Evolutionary conservation across 2,797 vertebrate genomes (phyloP), one percentile per base, ranked within the genome.

Genomic region (Syncerus caffer): DNA sequence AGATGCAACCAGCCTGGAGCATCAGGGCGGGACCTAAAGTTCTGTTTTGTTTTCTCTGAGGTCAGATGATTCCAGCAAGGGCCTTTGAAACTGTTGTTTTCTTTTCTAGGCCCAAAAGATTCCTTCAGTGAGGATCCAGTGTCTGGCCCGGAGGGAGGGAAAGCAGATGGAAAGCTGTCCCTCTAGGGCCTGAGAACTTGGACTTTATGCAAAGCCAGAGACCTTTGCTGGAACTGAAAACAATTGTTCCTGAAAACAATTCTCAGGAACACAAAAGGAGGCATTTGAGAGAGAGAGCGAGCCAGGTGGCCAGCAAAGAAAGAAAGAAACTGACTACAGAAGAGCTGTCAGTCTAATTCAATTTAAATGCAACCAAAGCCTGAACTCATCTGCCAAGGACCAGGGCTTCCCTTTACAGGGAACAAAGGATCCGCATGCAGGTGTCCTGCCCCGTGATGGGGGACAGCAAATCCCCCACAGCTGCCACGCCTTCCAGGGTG

Each of bases 261-360:
- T 85, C 94, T 82, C 91, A 55, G 82, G 25, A 25, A 34, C 93
- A 93, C 45, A 53, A 88, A 96, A 92, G 91, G 50, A 76, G 55
- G 31, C 50, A 21, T 87, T 67, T 16, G 55, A 27, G 45, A 62
- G 58, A 94, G 67, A 34, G 34, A 34, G 34, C 29, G 91, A 2
- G 51, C 21, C 71, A 74, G 71, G 23, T 7, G 38, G 23, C 53
- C 31, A 0, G 10, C 34, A 4, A 15, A 4, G 4, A 53, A 47
- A 55, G 1, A 79, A 80, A 34, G 1, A 29, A 25, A 38, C 85
- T 42, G 62, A 71, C n/a, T 3, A 0, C 10, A 8, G n/a, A 11
- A 83, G 42, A 85, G 51, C 71, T 14, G 23, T 4, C 53, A 16
- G 76, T 45, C 71, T 55, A 13, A 89, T 29, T 38, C 42, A 25